Conservation (phyloP, 1,140 invertebrate genomes). For the Drosophila obscura region DNA sequence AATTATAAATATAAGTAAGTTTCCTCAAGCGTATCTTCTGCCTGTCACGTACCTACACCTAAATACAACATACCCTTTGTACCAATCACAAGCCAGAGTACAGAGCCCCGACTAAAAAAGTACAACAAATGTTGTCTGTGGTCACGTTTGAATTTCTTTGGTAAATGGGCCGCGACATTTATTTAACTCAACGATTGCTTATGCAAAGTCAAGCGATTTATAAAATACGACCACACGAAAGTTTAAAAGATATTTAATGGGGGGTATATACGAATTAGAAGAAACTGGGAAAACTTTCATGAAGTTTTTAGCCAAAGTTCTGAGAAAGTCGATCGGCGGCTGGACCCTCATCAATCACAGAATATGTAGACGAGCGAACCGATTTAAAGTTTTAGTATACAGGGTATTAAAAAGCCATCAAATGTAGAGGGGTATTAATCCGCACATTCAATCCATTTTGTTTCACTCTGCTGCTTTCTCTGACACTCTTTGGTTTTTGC, state of each 20-base stretch:
- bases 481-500: conserved; percentile 46
- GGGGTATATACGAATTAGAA: neutral
- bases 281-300: too few species aligned
- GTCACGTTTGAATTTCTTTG: conserved; percentile 64
- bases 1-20: neutral
- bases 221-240: conserved; percentile 54
- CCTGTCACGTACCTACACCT: too few species aligned
- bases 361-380: neutral
- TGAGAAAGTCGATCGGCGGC: too few species aligned
- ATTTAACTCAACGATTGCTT: conserved; percentile 24
- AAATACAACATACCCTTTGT: neutral
- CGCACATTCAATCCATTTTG: conserved; percentile 13
- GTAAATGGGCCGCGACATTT: conserved; percentile 61
- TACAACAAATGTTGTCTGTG: conserved; percentile 59
- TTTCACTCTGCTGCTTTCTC: conserved; percentile 36
- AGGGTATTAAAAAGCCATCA: conserved; percentile 32
- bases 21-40: too few species aligned
- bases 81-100: neutral
- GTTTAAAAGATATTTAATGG: too few species aligned
- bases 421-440: neutral
- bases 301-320: too few species aligned
- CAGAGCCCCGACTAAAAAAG: neutral
- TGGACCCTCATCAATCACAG: neutral
- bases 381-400: neutral
- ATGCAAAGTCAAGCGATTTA: conserved; percentile 62